These are phyloP conservation scores for Anhinga rufa DNA, from an alignment of 2,113 vertebrate species.

Conservation along the genomic window DNA sequence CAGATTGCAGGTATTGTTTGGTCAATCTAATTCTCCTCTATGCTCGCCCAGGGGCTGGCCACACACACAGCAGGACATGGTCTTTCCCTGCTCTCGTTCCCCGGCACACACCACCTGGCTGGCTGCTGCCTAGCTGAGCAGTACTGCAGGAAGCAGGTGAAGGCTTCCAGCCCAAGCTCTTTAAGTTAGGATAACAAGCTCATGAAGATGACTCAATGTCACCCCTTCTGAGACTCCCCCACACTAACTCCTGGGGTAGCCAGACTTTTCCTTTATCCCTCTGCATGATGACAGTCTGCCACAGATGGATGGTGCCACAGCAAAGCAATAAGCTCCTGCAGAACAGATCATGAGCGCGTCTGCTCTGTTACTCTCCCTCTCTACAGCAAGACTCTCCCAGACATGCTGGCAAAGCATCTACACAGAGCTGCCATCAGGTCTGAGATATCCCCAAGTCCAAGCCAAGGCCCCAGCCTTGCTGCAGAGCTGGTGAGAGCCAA, in stretches of 20 bases:
- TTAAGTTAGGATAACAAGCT: not conserved
- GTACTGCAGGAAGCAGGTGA: not conserved
- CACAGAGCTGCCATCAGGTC: not conserved
- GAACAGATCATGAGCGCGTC: accelerated
- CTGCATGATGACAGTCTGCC: not conserved
- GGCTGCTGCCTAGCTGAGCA: accelerated
- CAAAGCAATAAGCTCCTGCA: accelerated
- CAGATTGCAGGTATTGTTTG: too few relatives aligned
- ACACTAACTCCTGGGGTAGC: not conserved
- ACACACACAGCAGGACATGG: accelerated
- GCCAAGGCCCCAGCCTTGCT: not conserved
- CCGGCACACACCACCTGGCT: not conserved
- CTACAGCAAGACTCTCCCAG: accelerated
- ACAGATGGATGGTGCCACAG: not conserved
- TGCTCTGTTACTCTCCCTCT: too few relatives aligned
- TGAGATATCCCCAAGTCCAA: not conserved
- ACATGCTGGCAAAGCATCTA: accelerated
- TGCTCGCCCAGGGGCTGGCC: not conserved
- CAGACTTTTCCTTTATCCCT: not conserved
- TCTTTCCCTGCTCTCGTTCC: not conserved
- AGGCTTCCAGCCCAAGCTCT: not conserved
- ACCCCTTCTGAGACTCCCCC: not conserved
- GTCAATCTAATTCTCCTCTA: not conserved
- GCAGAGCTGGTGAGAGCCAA: not conserved
- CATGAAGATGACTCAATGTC: not conserved